Evolutionary conservation across 2,888 invertebrate species (phyloP), one percentile per base, ranked within the genome.

Genomic region (Platycheirus rosarum): DNA sequence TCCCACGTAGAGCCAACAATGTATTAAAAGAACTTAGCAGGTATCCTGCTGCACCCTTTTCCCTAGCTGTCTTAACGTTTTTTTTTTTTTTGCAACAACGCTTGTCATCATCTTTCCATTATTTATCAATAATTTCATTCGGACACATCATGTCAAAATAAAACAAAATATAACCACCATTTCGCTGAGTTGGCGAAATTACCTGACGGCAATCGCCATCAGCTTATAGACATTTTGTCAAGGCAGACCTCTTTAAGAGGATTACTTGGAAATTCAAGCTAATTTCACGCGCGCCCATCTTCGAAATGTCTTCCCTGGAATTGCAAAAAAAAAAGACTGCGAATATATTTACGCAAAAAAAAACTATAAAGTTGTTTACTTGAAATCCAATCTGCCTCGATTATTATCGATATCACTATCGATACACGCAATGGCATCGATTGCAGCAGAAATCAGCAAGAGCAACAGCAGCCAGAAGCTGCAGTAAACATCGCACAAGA

Each of bases 331-430:
- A 35, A 32, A 62, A 11, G 29, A 66, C 63, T 62, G 35, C 16
- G 32, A 16, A 60, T n/a, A n/a, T n/a, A n/a, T n/a, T 68, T 40
- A 14, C 48, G 26, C 11, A 8, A 35, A 62, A 40, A 44, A 48
- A 76, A 71, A 62, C 51, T 62, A 78, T 32, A 42, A 66, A 82
- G 77, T 82, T 77, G 77, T 82, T 82, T 82, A 77, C 82, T 63
- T 82, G 82, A 73, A 77, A 82, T 77, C 68, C 82, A 77, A 82
- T 82, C 77, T 82, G 77, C 71, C 46, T 77, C 77, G 82, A 77
- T 82, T 82, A 77, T 77, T 82, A 82, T 73, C 82, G 77, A 82
- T 82, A 82, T 77, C 82, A 82, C 77, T 82, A 77, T 82, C 82
- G 82, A 77, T 82, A 82, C 82, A 77, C 82, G 77, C 77, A 77